Conservation (phyloP, 2,113 vertebrate species). For the Hemicordylus capensis region DNA sequence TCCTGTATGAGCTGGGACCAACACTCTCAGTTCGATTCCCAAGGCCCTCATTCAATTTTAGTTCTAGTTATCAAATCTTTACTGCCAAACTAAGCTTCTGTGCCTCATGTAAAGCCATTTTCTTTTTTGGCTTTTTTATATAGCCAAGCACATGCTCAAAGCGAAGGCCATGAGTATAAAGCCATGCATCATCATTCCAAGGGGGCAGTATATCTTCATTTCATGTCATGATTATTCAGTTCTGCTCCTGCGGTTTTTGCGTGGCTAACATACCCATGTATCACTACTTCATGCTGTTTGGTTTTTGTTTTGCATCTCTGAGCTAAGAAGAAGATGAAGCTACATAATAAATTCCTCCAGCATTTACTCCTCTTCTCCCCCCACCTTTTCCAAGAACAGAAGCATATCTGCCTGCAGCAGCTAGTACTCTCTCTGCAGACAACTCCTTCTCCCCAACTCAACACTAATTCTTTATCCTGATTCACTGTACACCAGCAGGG, state of each 20-base stretch:
- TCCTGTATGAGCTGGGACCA: background rate
- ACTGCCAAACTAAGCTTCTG: rapidly evolving
- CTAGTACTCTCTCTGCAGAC: background rate
- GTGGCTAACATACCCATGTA: background rate
- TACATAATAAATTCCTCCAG: background rate
- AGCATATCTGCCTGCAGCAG: background rate
- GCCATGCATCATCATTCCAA: rapidly evolving
- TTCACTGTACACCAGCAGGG: background rate
- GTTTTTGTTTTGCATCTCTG: background rate
- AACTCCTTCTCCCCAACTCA: background rate
- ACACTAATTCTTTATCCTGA: background rate
- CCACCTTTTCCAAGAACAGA: background rate
- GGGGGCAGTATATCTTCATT: background rate
- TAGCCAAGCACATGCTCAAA: background rate
- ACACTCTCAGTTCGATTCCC: background rate
- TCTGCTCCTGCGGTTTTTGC: background rate
- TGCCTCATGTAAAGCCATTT: background rate
- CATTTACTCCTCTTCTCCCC: background rate
- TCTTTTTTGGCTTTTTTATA: background rate
- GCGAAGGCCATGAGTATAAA: rapidly evolving
- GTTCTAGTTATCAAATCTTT: background rate
- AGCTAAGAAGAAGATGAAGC: background rate
- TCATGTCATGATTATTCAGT: background rate
- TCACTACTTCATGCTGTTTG: background rate
- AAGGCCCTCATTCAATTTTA: background rate